These are phyloP conservation scores for Coregonus sp. DNA, from an alignment of 2,797 vertebrate genomes.

Conservation along the genomic window DNA sequence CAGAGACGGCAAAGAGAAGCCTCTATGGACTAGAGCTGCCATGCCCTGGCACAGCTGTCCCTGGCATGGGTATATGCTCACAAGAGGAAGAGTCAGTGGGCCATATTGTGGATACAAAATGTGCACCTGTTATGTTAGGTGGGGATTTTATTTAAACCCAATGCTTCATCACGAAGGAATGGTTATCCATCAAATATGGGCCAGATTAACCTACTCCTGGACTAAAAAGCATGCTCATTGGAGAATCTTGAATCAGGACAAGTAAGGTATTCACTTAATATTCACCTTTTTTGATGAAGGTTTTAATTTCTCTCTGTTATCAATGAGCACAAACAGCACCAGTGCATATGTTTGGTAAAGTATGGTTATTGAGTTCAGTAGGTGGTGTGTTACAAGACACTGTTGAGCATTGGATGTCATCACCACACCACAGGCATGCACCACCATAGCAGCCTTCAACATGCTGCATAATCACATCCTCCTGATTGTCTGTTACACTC, in stretches of 20 bases:
- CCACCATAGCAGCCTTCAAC: slow-evolving; percentile 21
- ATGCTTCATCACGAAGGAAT: neutral
- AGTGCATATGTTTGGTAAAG: too few relatives aligned
- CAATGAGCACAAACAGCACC: too few relatives aligned
- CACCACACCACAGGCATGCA: neutral
- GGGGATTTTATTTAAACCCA: neutral
- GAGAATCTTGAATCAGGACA: neutral
- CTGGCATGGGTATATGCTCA: neutral
- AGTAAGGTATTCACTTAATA: neutral
- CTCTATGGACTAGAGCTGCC: neutral
- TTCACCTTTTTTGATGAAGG: neutral
- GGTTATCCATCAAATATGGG: neutral
- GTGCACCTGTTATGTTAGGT: neutral
- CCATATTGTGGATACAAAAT: neutral
- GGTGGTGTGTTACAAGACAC: neutral
- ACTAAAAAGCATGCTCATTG: neutral
- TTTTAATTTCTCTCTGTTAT: neutral
- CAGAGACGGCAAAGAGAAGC: neutral
- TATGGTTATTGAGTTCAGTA: neutral
- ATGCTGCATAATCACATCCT: neutral
- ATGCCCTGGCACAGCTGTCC: neutral
- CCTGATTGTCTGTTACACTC: slow-evolving; percentile 37
- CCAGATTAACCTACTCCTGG: neutral
- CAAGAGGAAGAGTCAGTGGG: neutral
- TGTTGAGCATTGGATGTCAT: neutral